phyloP scores from a whole-genome alignment of 2,888 invertebrate species.

The Chloroclystis v-ata region DNA sequence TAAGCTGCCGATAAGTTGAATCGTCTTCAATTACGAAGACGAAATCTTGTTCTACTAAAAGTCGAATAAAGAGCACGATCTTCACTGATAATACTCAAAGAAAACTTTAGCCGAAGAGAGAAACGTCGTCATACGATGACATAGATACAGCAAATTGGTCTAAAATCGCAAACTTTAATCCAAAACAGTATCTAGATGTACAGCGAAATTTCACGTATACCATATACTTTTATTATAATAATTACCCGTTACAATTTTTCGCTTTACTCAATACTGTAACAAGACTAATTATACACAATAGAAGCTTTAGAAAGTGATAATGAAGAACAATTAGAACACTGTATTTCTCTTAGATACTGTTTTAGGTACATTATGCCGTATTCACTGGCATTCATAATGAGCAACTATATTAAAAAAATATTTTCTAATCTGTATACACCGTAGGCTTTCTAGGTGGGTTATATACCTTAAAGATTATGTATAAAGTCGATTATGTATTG shows the following conservation, averaged over 20 bases:
- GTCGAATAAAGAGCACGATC: no score
- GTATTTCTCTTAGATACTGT: slow-evolving; percentile 10
- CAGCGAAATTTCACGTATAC: slow-evolving; percentile 3
- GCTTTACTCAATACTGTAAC: background rate
- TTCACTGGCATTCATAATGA: slow-evolving; percentile 41
- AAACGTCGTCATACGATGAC: background rate
- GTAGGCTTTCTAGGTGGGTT: slow-evolving; percentile 59
- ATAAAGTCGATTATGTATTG: slow-evolving; percentile 47
- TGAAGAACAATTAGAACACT: background rate
- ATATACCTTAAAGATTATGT: slow-evolving; percentile 33
- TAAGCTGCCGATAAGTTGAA: no score
- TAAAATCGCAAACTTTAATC: slow-evolving; percentile 11
- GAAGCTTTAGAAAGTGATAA: background rate
- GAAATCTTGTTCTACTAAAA: no score
- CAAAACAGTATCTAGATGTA: slow-evolving; percentile 9
- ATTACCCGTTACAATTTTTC: background rate
- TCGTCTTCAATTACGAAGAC: no score
- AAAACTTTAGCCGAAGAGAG: no score
- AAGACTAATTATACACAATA: background rate
- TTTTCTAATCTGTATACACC: slow-evolving; percentile 64
- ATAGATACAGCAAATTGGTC: slow-evolving; percentile 15
- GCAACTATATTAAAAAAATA: slow-evolving; percentile 69
- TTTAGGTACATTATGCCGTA: slow-evolving; percentile 24
- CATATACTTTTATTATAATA: background rate
- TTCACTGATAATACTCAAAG: no score